Base-by-base conservation (phyloP, 2,888 invertebrate genomes). In the Rhagophthalmus giganteus region DNA sequence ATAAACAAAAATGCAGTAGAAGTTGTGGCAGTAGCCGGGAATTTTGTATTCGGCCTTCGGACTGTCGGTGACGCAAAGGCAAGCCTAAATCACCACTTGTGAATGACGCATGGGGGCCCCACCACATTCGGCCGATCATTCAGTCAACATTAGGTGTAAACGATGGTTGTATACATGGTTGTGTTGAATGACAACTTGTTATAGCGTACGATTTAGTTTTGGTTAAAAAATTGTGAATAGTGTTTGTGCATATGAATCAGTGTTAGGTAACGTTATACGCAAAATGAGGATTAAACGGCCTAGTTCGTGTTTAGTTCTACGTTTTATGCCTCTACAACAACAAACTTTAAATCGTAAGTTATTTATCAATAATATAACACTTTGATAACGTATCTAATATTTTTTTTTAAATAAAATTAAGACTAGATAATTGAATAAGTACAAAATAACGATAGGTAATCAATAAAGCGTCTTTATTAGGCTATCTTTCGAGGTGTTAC, bases 241-340 rank as follows among this genome's bases (percentile, higher is more conserved):
- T n/a, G n/a, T n/a, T n/a, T n/a, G n/a, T n/a, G n/a, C n/a, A n/a
- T n/a, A n/a, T n/a, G n/a, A n/a, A n/a, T n/a, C n/a, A n/a, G n/a
- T n/a, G n/a, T n/a, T n/a, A n/a, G 12, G 2, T n/a, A 13, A 13
- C 26, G 8, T 20, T 25, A 24, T 25, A 25, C 12, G 24, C 13
- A 39, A 42, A 31, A 84, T 84, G 83, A 80, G 83, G 76, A 79
- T 83, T 68, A 84, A 82, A 76, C 78, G 83, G 73, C 81, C 81
- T 71, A 80, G 81, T 60, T 81, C 82, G 63, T 84, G 83, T 71
- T 77, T 84, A 62, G 80, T 84, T 60, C 75, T 84, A 47, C 76
- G 81, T 67, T 80, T 82, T 64, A 78, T 80, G 70, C 82, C 83
- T 11, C 66, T 80, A 54, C 77, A 70, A n/a, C n/a, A n/a, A 47